Base-by-base conservation (phyloP, 2,113 vertebrate genomes). In the Malurus elegans region DNA sequence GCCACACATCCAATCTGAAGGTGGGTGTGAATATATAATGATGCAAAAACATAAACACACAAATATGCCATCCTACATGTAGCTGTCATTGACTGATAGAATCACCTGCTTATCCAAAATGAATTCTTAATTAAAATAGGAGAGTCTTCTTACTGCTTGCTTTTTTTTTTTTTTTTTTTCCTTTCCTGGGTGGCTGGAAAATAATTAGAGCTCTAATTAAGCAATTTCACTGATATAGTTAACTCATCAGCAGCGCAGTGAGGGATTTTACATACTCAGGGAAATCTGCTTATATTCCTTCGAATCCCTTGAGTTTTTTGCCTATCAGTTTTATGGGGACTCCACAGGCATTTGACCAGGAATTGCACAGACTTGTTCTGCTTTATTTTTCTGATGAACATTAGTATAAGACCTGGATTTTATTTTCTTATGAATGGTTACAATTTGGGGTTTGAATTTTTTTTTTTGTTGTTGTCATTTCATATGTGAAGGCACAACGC, bases 181-280 rank as follows among this genome's bases (percentile, higher is more conserved):
- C 56, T 57, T 44, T 24, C 0, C 60, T 81, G 45, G 86, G 78
- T 85, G 38, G 62, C 31, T 92, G 71, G 58, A 90, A 92, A 94
- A 54, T 72, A 94, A 95, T 95, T 97, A 95, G 58, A 79, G 25
- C 14, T 90, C 44, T 94, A 93, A 95, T 97, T 79, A 96, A 96
- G 74, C 38, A 93, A 69, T 93, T 97, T 94, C 51, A 88, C 74
- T 75, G 81, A 92, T 80, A 71, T 34, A 86, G 50, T 90, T 90
- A 90, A 87, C 74, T 92, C 54, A 82, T 96, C 87, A 78, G 64
- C 64, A 76, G 34, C 0, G 4, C 48, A 86, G 21, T 40, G 64
- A 88, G 54, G 38, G 64, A 58, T 86, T 91, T 86, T 79, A 64
- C 2, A 2, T 56, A 51, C 47, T 86, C 7, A 7, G 42, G 64